These are phyloP conservation scores for Kryptolebias ocellatus DNA, from an alignment of 2,797 vertebrate species.

Conservation along the genomic window DNA sequence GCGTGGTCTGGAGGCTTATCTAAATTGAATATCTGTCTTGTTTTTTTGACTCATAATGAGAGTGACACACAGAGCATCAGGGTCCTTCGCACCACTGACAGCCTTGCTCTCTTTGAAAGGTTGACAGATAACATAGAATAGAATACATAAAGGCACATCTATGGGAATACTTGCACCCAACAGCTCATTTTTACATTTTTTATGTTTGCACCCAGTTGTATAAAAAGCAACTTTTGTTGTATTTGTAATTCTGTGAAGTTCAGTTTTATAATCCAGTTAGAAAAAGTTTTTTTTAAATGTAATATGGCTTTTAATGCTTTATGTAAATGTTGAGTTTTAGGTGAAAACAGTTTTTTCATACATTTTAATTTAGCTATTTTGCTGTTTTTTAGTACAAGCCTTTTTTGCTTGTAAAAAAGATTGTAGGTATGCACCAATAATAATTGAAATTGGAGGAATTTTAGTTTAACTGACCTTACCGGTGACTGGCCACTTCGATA, in stretches of 20 bases:
- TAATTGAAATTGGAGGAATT: no score
- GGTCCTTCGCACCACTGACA: slow-evolving; percentile 75
- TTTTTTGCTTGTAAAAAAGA: no score
- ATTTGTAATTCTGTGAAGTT: slow-evolving; percentile 2
- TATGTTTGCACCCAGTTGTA: slow-evolving; percentile 68
- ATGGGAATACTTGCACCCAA: slow-evolving; percentile 65
- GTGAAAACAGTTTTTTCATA: background rate
- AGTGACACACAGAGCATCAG: slow-evolving; percentile 74
- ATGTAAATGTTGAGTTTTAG: slow-evolving; percentile 10
- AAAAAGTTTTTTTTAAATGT: slow-evolving; percentile 16
- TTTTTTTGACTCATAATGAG: slow-evolving; percentile 82
- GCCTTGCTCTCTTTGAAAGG: slow-evolving; percentile 74
- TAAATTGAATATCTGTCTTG: slow-evolving; percentile 87
- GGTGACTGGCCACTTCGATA: no score
- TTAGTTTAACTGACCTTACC: no score
- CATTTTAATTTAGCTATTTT: no score
- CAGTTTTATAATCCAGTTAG: slow-evolving; percentile 4
- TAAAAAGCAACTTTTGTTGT: slow-evolving; percentile 47
- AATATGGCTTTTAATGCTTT: background rate
- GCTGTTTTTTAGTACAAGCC: no score
- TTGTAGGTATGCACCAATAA: no score
- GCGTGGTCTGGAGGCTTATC: slow-evolving; percentile 80
- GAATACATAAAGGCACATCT: slow-evolving; percentile 76
- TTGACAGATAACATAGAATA: slow-evolving; percentile 81
- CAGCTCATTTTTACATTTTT: slow-evolving; percentile 73